Base-by-base conservation (phyloP, 2,113 vertebrate genomes). In the Tetrao urogallus region DNA sequence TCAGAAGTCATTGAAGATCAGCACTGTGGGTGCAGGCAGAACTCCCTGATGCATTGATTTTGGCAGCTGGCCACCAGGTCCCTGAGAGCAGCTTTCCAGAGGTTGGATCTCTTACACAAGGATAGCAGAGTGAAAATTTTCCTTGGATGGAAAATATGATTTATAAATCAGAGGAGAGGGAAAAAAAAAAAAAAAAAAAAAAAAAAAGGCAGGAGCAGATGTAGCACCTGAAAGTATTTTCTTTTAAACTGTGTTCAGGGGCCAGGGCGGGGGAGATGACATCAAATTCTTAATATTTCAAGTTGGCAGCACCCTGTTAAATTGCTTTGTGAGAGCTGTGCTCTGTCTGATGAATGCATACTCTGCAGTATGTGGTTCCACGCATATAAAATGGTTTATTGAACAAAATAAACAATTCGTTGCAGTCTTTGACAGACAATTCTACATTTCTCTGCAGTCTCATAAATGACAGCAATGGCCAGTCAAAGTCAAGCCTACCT, bases 321-420 rank as follows among this genome's bases (percentile, higher is more conserved):
- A 86, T 90, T 88, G 64, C 73, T 95, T 86, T 91, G 76, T 74
- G 92, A 93, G 77, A 77, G n/a, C 32, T 76, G 28, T 18, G 54
- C 85, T 18, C 67, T 90, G 64, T 38, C 34, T 95, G 91, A 90
- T 85, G 71, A 94, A 95, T 95, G 80, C 77, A 54, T 85, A n/a
- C 67, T 78, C 75, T 73, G 63, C 60, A n/a, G 80, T 87, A 42
- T 93, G 88, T 87, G 89, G 82, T 94, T 57, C 74, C 73, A 60
- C 90, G 90, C 90, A 96, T 94, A 94, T 77, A 93, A 94, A 95
- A 94, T 85, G 75, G 64, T 82, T 94, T 96, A 92, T 92, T 91
- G 88, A 93, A 77, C 38, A 94, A 96, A 95, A 96, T 89, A 96
- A 96, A 94, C 83, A 94, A 74, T 84, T 92, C 47, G 86, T 56